Evolutionary conservation across 2,888 invertebrate genomes (phyloP), one percentile per base, ranked within the genome.

Genomic region (Coronaproctus castanopsis): DNA sequence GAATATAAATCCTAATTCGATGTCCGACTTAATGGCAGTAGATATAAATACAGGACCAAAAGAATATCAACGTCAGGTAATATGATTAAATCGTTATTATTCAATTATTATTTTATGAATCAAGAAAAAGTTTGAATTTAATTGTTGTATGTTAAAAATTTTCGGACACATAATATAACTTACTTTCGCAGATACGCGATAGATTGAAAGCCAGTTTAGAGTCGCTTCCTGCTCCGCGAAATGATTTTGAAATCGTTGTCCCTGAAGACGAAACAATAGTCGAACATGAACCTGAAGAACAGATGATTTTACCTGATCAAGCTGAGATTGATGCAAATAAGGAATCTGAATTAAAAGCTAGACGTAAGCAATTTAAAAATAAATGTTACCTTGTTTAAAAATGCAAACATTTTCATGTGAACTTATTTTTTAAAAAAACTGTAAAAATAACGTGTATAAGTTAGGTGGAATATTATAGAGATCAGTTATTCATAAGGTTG

Each of bases 231-330:
- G 73, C 80, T 1, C 97, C 98, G 0, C 85, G 87, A 66, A 97
- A 99, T 71, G 97, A 99, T 74, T 99, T 93, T 71, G 97, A 98
- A 75, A 95, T 97, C 68, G 95, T 97, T 52, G 88, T 96, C 18
- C 95, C 96, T 0, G 93, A 93, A 63, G 80, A 82, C 58, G 73
- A 73, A 1, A 71, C 70, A 36, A 36, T 14, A 8, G 14, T 8
- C 21, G 70, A 69, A n/a, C 68, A 68, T 0, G 65, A 66, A 20
- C 71, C 53, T 75, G 67, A 71, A 1, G 62, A 67, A 50, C 63
- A 66, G 10, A 70, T 86, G 0, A 5, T 14, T 36, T 36, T 50
- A 52, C 89, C 90, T 68, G 95, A 91, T 73, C 90, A 91, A 72
- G 85, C 89, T 0, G 90, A 90, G 68, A 75, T 87, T 1, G 90